Evolutionary conservation across 2,113 vertebrate species (phyloP), one percentile per base, ranked within the genome.

Genomic region (Mus spicilegus): DNA sequence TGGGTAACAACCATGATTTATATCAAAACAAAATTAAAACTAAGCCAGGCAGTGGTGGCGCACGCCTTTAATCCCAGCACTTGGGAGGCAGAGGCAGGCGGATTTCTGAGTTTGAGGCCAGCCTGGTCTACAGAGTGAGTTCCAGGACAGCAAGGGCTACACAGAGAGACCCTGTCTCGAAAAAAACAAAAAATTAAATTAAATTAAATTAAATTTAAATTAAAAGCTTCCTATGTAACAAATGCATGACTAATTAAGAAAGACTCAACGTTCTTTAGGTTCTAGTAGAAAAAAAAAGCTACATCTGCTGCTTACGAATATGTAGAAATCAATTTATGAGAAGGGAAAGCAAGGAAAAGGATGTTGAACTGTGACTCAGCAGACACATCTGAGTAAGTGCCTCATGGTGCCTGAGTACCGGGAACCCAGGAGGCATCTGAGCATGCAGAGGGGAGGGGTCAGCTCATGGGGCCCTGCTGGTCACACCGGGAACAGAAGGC

Each of bases 311-410:
- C 87, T 54, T 65, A 12, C 69, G 58, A 73, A 73, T 10, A 22
- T 54, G 54, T 0, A 85, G 46, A 92, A 85, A 76, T 69, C 67
- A 89, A 8, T n/a, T 91, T 75, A 51, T 51, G 84, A 92, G 69
- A 93, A 75, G 81, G 80, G 91, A 96, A 91, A 73, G 19, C 88
- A 63, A 26, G 85, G 73, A 49, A 96, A 90, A 92, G 82, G 54
- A 30, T 19, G 7, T 26, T 39, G 56, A 46, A 42, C 51, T 95
- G 67, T 96, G 95, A 96, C 46, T 97, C 97, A 97, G 92, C 88
- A 95, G 95, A 63, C 91, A 63, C 89, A 11, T 67, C 95, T 95
- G 95, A 97, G 89, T 95, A 95, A 96, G 95, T 54, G 87, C 95
- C 98, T 96, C 96, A 94, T 93, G 95, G 91, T 30, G 88, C 89